Evolutionary conservation across 2,888 invertebrate species (phyloP).

Genomic region (Phalangium opilio): DNA sequence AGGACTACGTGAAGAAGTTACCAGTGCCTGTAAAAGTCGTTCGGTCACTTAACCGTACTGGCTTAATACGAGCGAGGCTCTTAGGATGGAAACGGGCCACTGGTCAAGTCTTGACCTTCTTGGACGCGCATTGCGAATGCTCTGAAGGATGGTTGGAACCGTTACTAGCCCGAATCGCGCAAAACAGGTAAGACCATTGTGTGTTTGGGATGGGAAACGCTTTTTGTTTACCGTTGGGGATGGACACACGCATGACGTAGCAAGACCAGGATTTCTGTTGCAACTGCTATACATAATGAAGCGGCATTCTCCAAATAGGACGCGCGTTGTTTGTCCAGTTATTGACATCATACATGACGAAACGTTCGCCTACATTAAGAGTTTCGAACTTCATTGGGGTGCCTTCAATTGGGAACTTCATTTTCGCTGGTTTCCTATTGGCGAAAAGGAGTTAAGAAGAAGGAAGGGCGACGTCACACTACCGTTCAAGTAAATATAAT

Average conservation of each 20-base stretch:
- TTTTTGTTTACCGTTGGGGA: too few relatives aligned
- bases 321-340: constrained; percentile 59
- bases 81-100: constrained; percentile 53
- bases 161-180: constrained; percentile 46
- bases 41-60: constrained; percentile 50
- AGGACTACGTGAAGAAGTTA: constrained; percentile 31
- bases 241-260: too few relatives aligned
- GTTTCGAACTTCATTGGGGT: constrained; percentile 92
- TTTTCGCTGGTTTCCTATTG: constrained; percentile 41
- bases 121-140: constrained; percentile 90
- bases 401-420: constrained; percentile 97
- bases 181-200: constrained; percentile 43
- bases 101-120: constrained; percentile 62
- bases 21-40: constrained; percentile 47
- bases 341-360: constrained; percentile 92
- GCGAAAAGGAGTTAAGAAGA: constrained; percentile 13
- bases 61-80: constrained; percentile 65
- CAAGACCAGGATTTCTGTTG: background rate
- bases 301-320: too few relatives aligned
- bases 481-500: constrained; percentile 5
- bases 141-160: constrained; percentile 66
- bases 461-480: constrained; percentile 13
- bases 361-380: constrained; percentile 84
- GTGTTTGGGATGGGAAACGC: background rate
- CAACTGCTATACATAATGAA: background rate